These are phyloP conservation scores for Glyphotaelius pellucidus DNA, from an alignment of 2,888 invertebrate genomes.

Conservation along the genomic window DNA sequence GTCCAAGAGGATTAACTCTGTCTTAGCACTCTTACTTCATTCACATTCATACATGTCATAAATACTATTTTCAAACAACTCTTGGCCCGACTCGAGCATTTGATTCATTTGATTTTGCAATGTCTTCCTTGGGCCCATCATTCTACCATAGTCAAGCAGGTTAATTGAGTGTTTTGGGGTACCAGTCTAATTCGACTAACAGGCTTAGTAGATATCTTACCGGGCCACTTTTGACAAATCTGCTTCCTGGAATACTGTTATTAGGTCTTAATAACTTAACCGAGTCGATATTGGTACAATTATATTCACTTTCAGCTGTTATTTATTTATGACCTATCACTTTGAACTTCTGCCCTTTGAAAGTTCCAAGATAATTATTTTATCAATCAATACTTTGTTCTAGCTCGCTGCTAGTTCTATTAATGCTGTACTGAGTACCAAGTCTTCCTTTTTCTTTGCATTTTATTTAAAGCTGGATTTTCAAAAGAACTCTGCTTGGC, in stretches of 20 bases:
- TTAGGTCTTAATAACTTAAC: background rate
- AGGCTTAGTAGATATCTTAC: background rate
- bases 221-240: background rate
- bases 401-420: background rate
- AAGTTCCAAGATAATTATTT: background rate
- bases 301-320: background rate
- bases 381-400: background rate
- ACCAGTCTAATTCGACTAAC: background rate
- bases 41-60: no score
- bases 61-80: no score
- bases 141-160: background rate
- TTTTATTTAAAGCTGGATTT: no score
- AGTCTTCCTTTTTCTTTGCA: background rate
- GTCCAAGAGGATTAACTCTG: no score
- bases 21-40: no score
- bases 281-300: background rate
- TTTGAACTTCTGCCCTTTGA: background rate
- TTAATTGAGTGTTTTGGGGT: background rate
- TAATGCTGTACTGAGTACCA: background rate
- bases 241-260: background rate
- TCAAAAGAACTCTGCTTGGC: no score
- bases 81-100: no score
- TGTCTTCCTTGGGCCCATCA: no score
- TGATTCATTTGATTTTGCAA: background rate
- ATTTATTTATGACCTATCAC: background rate